A percentile compares a stretch with the other conserved stretches of the same genome.
phyloP scores from a whole-genome alignment of 2,113 vertebrate species.

The Chloropsis cyanopogon region DNA sequence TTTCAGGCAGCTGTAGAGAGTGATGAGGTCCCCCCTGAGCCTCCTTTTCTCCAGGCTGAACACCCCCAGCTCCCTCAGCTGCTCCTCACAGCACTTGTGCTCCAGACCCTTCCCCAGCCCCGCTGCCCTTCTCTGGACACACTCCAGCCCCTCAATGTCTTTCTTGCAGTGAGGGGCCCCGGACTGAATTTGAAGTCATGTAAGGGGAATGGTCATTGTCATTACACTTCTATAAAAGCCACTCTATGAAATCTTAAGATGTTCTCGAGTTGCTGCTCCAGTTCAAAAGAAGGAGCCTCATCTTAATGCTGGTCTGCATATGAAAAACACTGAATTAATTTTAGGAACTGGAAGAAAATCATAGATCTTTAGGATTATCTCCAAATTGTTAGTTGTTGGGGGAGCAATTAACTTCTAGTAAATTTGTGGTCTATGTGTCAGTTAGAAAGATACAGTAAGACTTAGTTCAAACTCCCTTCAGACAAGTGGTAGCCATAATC shows the following conservation, averaged over 20 bases:
- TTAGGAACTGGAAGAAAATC: not conserved
- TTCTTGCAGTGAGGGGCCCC: not conserved
- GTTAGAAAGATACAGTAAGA: not conserved
- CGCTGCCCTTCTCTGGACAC: not conserved
- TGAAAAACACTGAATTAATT: not conserved
- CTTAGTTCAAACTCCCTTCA: not conserved
- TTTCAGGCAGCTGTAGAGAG: not conserved
- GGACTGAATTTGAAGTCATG: not conserved
- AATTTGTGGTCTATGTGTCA: not conserved
- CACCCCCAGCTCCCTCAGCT: not conserved
- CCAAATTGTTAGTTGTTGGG: not conserved
- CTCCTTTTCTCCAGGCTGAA: not conserved
- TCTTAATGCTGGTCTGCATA: not conserved
- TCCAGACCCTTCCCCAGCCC: not conserved
- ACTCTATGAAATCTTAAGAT: not conserved
- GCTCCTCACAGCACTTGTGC: not conserved
- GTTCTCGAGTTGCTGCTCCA: not conserved
- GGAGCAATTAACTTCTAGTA: not conserved
- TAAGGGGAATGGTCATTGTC: not conserved
- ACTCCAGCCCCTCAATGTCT: not conserved
- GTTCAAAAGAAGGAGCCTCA: not conserved
- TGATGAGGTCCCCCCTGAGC: not conserved
- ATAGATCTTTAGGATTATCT: not conserved
- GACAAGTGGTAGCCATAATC: not conserved
- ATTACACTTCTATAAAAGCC: not conserved